Base-by-base conservation (phyloP, 1,140 invertebrate species). In the fruit fly (Drosophila melanogaster) region DNA sequence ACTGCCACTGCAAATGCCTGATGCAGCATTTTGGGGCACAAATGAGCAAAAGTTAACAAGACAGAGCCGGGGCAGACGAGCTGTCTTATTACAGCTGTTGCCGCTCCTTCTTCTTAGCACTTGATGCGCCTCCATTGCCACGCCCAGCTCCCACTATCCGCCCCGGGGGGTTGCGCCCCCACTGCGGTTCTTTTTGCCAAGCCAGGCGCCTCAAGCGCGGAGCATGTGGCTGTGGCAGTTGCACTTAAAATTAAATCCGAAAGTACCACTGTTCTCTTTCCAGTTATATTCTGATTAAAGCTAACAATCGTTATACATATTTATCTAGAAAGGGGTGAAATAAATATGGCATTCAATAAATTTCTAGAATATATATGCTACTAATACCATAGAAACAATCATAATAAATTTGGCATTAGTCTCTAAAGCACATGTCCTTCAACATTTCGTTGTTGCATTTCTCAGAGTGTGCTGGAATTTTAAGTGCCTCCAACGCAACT, bases 11-110 rank as follows among this genome's bases (percentile, higher is more conserved):
- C 24, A 3, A 22, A 11, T 50, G 35, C 37, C 65, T 43, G 15
- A 46, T 46, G 78, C 66, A 55, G 61, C 83, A 67, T 62, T 66
- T 74, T 44, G 50, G 59, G 77, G 70, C 80, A 67, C 76, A 86
- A 86, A 86, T 86, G 83, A 87, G 83, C 83, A 87, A 87, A 86
- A 86, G 65, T 76, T 79, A 87, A 87, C 83, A 75, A 76, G 74
- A 66, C 58, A 47, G 73, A 47, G 56, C 4, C 64, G 35, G 40
- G 46, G 64, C 67, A 77, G 79, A 85, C 81, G 77, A 86, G 83
- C 83, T 86, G 79, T 81, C 83, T 86, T 86, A 86, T 86, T 86
- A 86, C 65, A 87, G 83, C 59, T 81, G 74, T 59, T 71, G 56
- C 58, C 76, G 64, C 61, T 65, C 51, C 69, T 49, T 41, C 47